A percentile compares a stretch with the other conserved stretches of the same genome.
These are phyloP conservation scores for Bufotes viridis DNA, from an alignment of 2,797 vertebrate genomes.

Conservation along the genomic window DNA sequence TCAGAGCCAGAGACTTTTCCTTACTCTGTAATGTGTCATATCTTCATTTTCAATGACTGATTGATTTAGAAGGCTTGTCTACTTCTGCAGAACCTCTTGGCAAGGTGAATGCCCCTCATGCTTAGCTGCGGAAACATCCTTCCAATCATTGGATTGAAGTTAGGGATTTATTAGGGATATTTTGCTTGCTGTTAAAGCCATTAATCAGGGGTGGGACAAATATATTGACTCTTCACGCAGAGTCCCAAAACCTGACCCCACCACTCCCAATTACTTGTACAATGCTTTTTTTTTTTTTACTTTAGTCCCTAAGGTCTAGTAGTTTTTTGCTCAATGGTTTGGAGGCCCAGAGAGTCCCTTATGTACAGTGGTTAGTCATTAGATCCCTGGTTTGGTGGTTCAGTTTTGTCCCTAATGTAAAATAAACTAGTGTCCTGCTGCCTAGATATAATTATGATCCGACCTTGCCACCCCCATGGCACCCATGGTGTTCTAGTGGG, in stretches of 20 bases:
- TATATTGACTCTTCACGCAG: not conserved
- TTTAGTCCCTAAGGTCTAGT: not conserved
- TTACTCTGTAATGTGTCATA: not conserved
- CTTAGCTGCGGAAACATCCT: not conserved
- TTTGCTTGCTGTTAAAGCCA: not conserved
- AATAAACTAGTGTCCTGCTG: no score
- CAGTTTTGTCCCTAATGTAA: not conserved
- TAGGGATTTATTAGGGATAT: not conserved
- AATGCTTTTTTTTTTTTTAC: not conserved
- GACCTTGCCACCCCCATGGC: no score
- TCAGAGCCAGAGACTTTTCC: not conserved
- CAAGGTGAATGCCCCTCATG: not conserved
- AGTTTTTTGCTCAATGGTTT: not conserved
- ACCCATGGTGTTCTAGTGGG: no score
- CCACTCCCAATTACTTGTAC: not conserved
- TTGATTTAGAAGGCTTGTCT: not conserved
- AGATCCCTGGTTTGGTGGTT: no score
- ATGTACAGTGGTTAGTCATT: no score
- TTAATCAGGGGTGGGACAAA: not conserved
- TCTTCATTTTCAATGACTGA: not conserved
- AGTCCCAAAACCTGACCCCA: not conserved
- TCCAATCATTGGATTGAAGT: not conserved
- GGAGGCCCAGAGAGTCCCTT: not conserved
- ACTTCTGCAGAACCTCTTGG: constrained; percentile 10
- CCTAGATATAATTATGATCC: no score